Conservation (phyloP, 1,140 invertebrate genomes). For the Achatina immaculata region DNA sequence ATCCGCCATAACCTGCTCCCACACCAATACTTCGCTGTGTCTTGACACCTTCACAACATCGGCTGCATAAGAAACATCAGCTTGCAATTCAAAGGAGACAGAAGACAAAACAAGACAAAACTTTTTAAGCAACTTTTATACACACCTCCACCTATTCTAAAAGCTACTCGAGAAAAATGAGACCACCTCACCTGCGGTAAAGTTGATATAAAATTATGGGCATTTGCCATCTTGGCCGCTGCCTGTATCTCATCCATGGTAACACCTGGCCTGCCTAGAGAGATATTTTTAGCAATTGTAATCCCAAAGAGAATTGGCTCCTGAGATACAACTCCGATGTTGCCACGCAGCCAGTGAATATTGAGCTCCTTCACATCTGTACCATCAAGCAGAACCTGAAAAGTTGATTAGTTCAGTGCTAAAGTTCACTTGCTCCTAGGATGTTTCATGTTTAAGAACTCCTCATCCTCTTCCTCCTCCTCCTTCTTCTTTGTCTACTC, state of each 20-base stretch:
- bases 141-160: too few species aligned
- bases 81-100: too few species aligned
- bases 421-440: too few species aligned
- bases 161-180: too few species aligned
- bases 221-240: constrained; percentile 64
- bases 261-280: constrained; percentile 50
- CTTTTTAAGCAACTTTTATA: too few species aligned
- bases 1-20: too few species aligned
- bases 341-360: constrained; percentile 53
- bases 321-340: constrained; percentile 63
- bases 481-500: too few species aligned
- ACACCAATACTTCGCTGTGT: too few species aligned
- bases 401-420: not conserved
- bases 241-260: constrained; percentile 49
- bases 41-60: too few species aligned
- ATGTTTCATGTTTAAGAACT: not conserved
- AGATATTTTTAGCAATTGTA: constrained; percentile 56
- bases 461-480: constrained; percentile 3
- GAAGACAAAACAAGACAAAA: too few species aligned
- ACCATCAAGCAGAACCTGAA: constrained; percentile 55
- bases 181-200: constrained; percentile 69
- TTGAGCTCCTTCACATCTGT: constrained; percentile 51
- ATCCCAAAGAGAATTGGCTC: constrained; percentile 59
- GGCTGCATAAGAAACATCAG: too few species aligned
- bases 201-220: constrained; percentile 58